These are phyloP conservation scores for Axinella damicornis DNA, from an alignment of 37 sponge, comb jelly and placozoan genomes.

Conservation along the genomic window DNA sequence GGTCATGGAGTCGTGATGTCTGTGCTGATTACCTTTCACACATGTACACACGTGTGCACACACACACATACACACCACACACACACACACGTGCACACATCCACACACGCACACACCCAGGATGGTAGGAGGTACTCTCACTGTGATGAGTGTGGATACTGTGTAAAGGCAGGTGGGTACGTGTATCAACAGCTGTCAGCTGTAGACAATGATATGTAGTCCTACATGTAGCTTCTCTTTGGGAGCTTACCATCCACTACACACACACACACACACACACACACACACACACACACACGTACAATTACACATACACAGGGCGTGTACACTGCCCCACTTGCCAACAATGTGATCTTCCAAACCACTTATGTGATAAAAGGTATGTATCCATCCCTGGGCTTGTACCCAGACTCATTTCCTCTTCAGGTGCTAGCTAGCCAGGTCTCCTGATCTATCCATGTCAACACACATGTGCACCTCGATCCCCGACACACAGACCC, in stretches of 20 bases:
- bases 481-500: neutral
- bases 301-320: constrained; percentile 3
- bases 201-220: too few relatives aligned
- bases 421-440: too few relatives aligned
- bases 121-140: constrained; percentile 83
- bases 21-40: too few relatives aligned
- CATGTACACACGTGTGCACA: neutral
- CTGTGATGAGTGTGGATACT: constrained; percentile 72
- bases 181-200: neutral
- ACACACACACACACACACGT: neutral
- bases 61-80: too few relatives aligned
- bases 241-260: neutral
- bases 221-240: neutral
- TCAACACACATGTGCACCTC: too few relatives aligned
- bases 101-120: too few relatives aligned
- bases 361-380: constrained; percentile 22
- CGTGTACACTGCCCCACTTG: constrained; percentile 47
- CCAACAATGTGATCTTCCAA: constrained; percentile 26
- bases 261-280: constrained; percentile 16
- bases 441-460: too few relatives aligned
- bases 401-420: too few relatives aligned
- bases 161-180: constrained; percentile 83
- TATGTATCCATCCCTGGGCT: neutral
- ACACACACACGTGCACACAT: too few relatives aligned
- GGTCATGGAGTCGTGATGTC: too few relatives aligned